These are phyloP conservation scores for Stratiomys singularior DNA, from an alignment of 2,888 invertebrate genomes.

Conservation along the genomic window DNA sequence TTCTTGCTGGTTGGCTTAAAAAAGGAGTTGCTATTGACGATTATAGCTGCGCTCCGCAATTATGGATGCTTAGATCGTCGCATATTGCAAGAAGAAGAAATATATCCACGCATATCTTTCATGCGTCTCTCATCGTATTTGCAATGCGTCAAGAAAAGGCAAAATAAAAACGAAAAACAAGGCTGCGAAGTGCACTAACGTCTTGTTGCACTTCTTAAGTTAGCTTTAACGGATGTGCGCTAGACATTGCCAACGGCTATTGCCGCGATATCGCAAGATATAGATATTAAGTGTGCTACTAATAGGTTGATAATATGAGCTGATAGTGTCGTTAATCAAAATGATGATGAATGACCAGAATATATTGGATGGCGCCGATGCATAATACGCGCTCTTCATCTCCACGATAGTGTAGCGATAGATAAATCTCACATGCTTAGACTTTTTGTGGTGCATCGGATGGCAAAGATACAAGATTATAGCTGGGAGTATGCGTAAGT, in stretches of 20 bases:
- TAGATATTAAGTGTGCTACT: slow-evolving; percentile 49
- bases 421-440: neutral
- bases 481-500: too few relatives aligned
- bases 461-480: too few relatives aligned
- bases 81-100: neutral
- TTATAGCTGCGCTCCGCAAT: neutral
- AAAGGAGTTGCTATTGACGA: neutral
- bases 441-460: slow-evolving; percentile 1
- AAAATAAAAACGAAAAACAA: neutral
- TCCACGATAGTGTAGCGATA: neutral
- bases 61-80: slow-evolving; percentile 12
- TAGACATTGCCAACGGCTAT: slow-evolving; percentile 44
- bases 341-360: slow-evolving; percentile 39
- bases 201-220: neutral
- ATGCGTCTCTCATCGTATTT: slow-evolving; percentile 6
- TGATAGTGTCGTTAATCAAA: slow-evolving; percentile 46
- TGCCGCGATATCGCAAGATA: slow-evolving; percentile 35
- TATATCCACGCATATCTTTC: neutral
- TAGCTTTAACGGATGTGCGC: slow-evolving; percentile 41
- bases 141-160: neutral
- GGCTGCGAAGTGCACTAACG: slow-evolving; percentile 14
- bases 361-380: slow-evolving; percentile 38
- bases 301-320: slow-evolving; percentile 47
- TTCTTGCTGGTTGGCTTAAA: neutral
- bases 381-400: neutral